phyloP scores from a whole-genome alignment of 2,113 vertebrate species.

The Ondatra zibethicus region DNA sequence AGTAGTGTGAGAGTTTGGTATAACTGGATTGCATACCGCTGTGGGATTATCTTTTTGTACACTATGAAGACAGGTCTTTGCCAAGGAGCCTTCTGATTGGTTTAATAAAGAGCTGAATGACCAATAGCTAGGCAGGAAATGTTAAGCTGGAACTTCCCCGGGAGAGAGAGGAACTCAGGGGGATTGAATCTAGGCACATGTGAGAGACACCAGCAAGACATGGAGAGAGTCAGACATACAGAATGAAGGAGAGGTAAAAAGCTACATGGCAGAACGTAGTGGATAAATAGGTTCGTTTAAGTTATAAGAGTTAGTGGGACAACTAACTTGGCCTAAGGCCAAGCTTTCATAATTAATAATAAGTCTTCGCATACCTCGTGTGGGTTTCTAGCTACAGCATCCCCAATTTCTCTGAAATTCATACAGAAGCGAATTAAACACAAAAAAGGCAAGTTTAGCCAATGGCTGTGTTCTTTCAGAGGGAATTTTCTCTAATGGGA shows the following conservation, averaged over 20 bases:
- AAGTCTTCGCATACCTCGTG: conserved; percentile 85
- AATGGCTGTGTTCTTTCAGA: not conserved
- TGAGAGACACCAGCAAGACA: not conserved
- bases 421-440: not conserved
- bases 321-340: too few species aligned
- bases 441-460: not conserved
- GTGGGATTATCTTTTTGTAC: too few species aligned
- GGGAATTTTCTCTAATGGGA: not conserved
- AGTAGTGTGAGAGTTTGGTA: not conserved
- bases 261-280: not conserved
- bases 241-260: not conserved
- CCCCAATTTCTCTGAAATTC: conserved; percentile 87
- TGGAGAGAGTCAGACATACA: not conserved
- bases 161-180: not conserved
- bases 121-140: not conserved
- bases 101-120: not conserved
- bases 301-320: not conserved
- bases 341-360: not conserved
- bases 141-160: not conserved
- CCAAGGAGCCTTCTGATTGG: not conserved
- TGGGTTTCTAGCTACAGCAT: conserved; percentile 86
- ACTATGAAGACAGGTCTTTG: not conserved
- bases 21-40: not conserved
- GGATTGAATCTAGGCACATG: not conserved
- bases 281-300: not conserved